Conservation (phyloP, 2,797 vertebrate species). For the Gallinago solitaria region DNA sequence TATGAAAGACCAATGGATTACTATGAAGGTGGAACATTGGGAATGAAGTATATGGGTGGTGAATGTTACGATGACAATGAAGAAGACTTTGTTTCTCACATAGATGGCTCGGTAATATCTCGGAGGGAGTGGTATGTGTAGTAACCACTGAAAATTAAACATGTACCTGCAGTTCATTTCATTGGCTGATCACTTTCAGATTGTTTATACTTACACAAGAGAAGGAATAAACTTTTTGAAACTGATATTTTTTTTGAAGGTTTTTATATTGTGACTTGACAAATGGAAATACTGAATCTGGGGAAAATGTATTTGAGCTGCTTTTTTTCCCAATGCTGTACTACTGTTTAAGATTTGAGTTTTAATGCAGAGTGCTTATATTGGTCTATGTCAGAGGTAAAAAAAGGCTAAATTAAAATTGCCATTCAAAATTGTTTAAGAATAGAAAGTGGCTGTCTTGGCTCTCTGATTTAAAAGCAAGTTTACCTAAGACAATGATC, state of each 20-base stretch:
- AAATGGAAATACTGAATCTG: slow-evolving; percentile 74
- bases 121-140: slow-evolving; percentile 99
- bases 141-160: slow-evolving; percentile 74
- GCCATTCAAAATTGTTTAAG: slow-evolving; percentile 60
- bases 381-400: slow-evolving; percentile 74
- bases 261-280: slow-evolving; percentile 81
- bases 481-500: slow-evolving; percentile 63
- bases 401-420: slow-evolving; percentile 67
- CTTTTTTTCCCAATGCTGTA: slow-evolving; percentile 78
- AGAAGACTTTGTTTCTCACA: slow-evolving; percentile 96
- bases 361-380: slow-evolving; percentile 76
- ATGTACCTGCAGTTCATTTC: slow-evolving; percentile 71
- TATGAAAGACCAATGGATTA: slow-evolving; percentile 83
- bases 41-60: slow-evolving; percentile 89
- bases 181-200: slow-evolving; percentile 78
- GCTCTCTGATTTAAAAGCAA: slow-evolving; percentile 65
- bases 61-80: slow-evolving; percentile 91
- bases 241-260: slow-evolving; percentile 67
- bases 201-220: slow-evolving; percentile 79
- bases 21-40: slow-evolving; percentile 83
- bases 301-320: slow-evolving; percentile 78
- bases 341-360: slow-evolving; percentile 79
- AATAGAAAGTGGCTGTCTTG: slow-evolving; percentile 68
- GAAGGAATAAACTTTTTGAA: slow-evolving; percentile 81
- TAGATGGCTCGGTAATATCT: slow-evolving; percentile 97